These are phyloP conservation scores for Picus viridis DNA, from an alignment of 2,797 vertebrate genomes.

Conservation along the genomic window DNA sequence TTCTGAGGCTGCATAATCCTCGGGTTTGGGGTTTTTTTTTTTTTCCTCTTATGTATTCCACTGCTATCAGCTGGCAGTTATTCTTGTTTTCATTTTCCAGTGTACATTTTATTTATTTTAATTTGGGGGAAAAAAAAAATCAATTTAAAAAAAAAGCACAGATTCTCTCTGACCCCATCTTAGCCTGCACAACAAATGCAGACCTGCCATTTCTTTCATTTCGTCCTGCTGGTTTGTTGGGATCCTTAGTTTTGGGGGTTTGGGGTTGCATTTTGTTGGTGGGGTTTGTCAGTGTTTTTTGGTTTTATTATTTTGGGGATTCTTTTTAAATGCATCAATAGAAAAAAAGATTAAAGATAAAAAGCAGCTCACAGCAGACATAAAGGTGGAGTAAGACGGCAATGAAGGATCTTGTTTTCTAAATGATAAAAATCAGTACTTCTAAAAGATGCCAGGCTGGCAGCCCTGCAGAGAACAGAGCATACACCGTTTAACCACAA, in stretches of 20 bases:
- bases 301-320: not conserved
- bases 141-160: not conserved
- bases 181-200: constrained; percentile 1
- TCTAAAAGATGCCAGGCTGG: constrained; percentile 28
- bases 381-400: constrained; percentile 21
- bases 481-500: constrained; percentile 58
- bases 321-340: not conserved
- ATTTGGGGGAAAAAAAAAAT: constrained; percentile 27
- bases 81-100: constrained; percentile 35
- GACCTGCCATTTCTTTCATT: constrained; percentile 3
- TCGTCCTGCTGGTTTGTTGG: not conserved
- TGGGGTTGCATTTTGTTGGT: no score
- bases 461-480: constrained; percentile 39
- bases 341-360: not conserved
- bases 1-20: constrained; percentile 68
- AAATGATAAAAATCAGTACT: constrained; percentile 59
- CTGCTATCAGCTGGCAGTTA: constrained; percentile 55
- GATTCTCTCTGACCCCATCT: constrained; percentile 19
- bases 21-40: not conserved
- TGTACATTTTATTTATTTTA: not conserved
- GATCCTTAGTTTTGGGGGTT: not conserved
- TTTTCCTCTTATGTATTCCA: constrained; percentile 47
- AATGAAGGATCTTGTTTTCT: constrained; percentile 35
- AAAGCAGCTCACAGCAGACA: not conserved
- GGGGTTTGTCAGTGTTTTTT: no score